Evolutionary conservation across 2,888 invertebrate species (phyloP).

Genomic region (Eupithecia inturbata): DNA sequence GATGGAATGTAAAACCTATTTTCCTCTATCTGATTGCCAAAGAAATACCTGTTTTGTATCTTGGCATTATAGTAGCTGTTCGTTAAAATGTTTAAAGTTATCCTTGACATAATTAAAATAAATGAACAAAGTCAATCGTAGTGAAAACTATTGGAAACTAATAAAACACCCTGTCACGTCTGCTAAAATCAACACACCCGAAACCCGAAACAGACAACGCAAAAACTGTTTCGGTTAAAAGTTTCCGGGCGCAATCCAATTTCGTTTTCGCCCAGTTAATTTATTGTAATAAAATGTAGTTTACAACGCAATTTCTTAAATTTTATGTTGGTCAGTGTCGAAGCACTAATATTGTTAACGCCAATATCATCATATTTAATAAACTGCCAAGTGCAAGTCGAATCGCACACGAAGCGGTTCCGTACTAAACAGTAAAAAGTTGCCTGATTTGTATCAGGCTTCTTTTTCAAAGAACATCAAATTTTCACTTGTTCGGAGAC

Average conservation of each 20-base stretch:
- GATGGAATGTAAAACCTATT: too few species aligned
- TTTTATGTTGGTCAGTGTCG: not conserved
- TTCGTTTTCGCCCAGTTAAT: not conserved
- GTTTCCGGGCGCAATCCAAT: slow-evolving; percentile 8
- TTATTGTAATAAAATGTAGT: not conserved
- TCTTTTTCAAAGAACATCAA: too few species aligned
- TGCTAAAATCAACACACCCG: not conserved
- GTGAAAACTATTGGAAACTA: not conserved
- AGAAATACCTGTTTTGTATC: too few species aligned
- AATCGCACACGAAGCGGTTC: too few species aligned
- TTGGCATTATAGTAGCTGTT: not conserved
- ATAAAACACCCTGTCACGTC: slow-evolving; percentile 2
- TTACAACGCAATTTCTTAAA: not conserved
- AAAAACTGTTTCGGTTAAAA: slow-evolving; percentile 5
- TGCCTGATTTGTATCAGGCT: too few species aligned
- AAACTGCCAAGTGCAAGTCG: too few species aligned
- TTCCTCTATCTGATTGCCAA: too few species aligned
- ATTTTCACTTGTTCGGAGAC: too few species aligned
- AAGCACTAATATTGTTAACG: not conserved
- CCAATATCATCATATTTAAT: not conserved
- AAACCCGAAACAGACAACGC: not conserved
- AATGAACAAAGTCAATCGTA: not conserved
- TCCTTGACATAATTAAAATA: not conserved
- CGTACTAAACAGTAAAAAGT: too few species aligned
- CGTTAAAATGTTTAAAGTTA: not conserved